Conservation (phyloP, 2,888 invertebrate genomes). For the Macropis europaea region DNA sequence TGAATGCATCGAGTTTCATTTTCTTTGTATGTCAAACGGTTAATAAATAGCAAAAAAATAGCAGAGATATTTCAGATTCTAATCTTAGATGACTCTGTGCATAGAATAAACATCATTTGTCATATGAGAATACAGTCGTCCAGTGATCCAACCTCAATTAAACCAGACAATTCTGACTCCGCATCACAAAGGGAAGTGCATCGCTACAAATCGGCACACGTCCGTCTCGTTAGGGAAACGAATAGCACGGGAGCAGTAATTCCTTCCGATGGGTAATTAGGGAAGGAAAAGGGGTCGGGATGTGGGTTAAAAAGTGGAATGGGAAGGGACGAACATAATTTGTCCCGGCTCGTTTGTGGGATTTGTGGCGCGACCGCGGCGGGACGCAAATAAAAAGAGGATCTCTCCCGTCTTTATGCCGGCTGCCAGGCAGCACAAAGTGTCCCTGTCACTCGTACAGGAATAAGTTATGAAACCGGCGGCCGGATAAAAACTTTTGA, state of each 20-base stretch:
- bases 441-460: constrained; percentile 31
- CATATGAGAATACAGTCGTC: too few species aligned
- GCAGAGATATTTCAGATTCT: too few species aligned
- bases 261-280: constrained; percentile 29
- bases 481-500: constrained; percentile 52
- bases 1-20: too few species aligned
- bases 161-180: too few species aligned
- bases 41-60: too few species aligned
- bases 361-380: constrained; percentile 28
- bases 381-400: constrained; percentile 27
- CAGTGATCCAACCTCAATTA: too few species aligned
- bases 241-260: not conserved
- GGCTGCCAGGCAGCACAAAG: constrained; percentile 43
- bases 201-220: too few species aligned
- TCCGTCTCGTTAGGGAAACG: not conserved
- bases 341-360: constrained; percentile 47
- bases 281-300: not conserved
- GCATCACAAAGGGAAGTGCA: too few species aligned
- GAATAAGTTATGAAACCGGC: constrained; percentile 60
- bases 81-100: too few species aligned
- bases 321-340: constrained; percentile 26
- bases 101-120: too few species aligned
- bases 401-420: constrained; percentile 35
- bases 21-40: too few species aligned
- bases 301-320: too few species aligned